A percentile compares a stretch with the other conserved stretches of the same genome.
Evolutionary conservation across 2,797 vertebrate species (phyloP).

Genomic region (Toxotes lorentzi): DNA sequence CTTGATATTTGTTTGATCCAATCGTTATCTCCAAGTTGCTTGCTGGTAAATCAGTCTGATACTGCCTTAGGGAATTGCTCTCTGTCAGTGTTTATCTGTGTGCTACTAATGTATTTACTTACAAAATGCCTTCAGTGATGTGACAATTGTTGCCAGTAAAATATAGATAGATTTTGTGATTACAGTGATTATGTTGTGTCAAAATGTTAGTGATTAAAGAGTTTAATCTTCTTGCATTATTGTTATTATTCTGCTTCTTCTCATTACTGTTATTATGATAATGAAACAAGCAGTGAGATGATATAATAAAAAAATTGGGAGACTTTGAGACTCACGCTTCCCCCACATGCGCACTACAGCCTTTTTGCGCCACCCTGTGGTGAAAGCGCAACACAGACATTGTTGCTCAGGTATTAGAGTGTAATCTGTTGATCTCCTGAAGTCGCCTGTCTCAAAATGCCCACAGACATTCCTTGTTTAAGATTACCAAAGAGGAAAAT

Average conservation of each 20-base stretch:
- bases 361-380: constrained; percentile 41
- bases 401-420: background rate
- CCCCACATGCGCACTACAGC: background rate
- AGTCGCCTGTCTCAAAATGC: background rate
- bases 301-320: too few species aligned
- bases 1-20: background rate
- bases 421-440: constrained; percentile 67
- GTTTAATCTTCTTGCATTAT: background rate
- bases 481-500: constrained; percentile 27
- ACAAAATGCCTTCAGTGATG: background rate
- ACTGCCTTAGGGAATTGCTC: background rate
- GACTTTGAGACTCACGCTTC: background rate
- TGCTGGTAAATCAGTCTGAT: constrained; percentile 2
- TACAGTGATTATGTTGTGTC: background rate
- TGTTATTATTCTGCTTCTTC: background rate
- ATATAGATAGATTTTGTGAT: constrained; percentile 7
- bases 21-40: background rate
- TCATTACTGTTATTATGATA: too few species aligned
- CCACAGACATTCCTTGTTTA: background rate
- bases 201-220: constrained; percentile 3
- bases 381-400: background rate
- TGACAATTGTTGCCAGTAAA: background rate
- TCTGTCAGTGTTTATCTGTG: background rate
- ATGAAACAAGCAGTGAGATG: background rate
- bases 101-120: background rate